Conservation (phyloP, 1,140 invertebrate species). For the Plectus sambesii region DNA sequence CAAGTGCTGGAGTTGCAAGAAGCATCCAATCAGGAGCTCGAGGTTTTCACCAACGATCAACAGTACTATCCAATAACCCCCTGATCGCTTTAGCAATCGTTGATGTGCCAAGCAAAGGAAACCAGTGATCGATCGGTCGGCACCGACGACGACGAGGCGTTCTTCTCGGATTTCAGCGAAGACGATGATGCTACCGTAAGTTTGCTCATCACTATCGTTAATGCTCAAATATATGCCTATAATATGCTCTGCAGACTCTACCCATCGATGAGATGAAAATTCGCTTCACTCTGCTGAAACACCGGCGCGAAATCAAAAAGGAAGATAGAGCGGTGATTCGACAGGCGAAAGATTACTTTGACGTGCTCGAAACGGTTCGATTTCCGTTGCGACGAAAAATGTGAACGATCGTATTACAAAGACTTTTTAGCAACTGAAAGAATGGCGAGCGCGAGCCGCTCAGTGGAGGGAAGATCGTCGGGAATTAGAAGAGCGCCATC, state of each 20-base stretch:
- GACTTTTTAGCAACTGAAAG: slow-evolving; percentile 28
- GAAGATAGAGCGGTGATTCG: slow-evolving; percentile 9
- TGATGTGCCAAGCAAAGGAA: not conserved
- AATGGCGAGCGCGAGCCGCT: slow-evolving; percentile 24
- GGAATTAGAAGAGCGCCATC: too few species aligned
- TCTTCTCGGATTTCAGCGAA: not conserved
- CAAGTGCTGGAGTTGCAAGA: slow-evolving; percentile 33
- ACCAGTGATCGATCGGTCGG: not conserved
- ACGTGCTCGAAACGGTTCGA: slow-evolving; percentile 17
- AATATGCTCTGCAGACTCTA: too few species aligned
- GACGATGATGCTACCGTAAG: not conserved
- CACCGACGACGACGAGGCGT: slow-evolving; percentile 3
- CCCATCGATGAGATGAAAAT: too few species aligned
- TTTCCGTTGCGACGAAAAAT: not conserved
- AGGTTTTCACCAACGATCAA: slow-evolving; percentile 3
- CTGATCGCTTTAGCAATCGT: too few species aligned
- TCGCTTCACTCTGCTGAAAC: too few species aligned
- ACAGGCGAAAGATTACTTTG: slow-evolving; percentile 15
- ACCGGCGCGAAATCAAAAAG: too few species aligned
- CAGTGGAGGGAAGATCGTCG: slow-evolving; percentile 17
- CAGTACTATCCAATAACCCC: too few species aligned
- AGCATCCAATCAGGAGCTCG: slow-evolving; percentile 9
- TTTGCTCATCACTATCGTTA: too few species aligned
- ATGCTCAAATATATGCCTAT: too few species aligned
- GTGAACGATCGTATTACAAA: slow-evolving; percentile 5